Conservation (phyloP, 2,888 invertebrate species). For the Hedychridium roseum region DNA sequence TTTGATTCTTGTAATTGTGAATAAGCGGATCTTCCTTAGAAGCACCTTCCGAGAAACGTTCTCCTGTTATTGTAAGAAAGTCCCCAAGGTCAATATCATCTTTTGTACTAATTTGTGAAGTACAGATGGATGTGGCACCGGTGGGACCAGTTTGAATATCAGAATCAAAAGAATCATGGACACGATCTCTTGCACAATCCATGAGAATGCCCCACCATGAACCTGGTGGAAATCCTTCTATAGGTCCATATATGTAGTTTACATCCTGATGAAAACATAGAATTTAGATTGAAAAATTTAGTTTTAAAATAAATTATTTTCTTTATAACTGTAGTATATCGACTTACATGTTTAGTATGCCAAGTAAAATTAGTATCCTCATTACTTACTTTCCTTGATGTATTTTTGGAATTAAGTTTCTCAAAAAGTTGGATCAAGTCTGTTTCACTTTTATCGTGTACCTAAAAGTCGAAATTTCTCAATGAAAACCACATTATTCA, state of each 20-base stretch:
- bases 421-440: constrained; percentile 44
- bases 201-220: constrained; percentile 61
- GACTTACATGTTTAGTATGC: constrained; percentile 24
- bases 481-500: not conserved
- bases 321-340: not conserved
- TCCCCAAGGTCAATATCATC: constrained; percentile 56
- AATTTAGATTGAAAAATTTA: not conserved
- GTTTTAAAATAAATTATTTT: not conserved
- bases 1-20: constrained; percentile 47
- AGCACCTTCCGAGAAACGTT: constrained; percentile 15
- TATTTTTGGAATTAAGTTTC: constrained; percentile 42
- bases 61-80: constrained; percentile 51
- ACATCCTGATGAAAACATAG: constrained; percentile 24
- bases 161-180: constrained; percentile 52
- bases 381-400: constrained; percentile 22
- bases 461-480: constrained; percentile 27
- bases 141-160: constrained; percentile 50
- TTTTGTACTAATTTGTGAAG: constrained; percentile 39
- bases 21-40: constrained; percentile 41
- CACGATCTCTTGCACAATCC: constrained; percentile 56
- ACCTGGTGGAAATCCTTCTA: constrained; percentile 48
- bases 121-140: constrained; percentile 55
- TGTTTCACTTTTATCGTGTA: constrained; percentile 32
- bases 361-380: constrained; percentile 12
- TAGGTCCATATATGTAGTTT: constrained; percentile 48